Percentiles rank a stretch among this genome's conserved stretches.
These are phyloP conservation scores for Oceanodroma tethys DNA, from an alignment of 2,113 vertebrate species.

Conservation along the genomic window DNA sequence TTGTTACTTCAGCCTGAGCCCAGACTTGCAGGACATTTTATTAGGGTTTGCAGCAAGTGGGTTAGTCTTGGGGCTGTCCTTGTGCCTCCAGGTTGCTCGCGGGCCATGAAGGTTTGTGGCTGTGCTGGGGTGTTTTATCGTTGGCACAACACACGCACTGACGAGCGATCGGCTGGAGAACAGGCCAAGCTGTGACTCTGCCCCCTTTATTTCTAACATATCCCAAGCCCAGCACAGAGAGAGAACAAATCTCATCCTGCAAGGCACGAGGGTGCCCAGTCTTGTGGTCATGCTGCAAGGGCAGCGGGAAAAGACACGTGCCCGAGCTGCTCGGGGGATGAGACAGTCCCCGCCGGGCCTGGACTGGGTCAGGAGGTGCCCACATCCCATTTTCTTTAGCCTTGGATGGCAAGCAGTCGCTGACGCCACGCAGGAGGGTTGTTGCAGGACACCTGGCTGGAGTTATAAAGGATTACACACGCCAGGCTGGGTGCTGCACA, in stretches of 20 bases:
- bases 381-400: not conserved
- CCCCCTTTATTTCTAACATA: not conserved
- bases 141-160: not conserved
- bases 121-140: rapidly evolving
- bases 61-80: not conserved
- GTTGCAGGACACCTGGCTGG: not conserved
- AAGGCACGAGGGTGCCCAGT: not conserved
- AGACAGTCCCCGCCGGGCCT: not conserved
- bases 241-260: not conserved
- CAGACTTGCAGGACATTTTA: not conserved
- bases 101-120: not conserved
- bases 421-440: rapidly evolving
- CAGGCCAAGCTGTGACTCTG: not conserved
- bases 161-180: rapidly evolving
- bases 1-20: not conserved
- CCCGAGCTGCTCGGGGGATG: rapidly evolving
- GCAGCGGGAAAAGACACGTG: rapidly evolving
- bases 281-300: not conserved
- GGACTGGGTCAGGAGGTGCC: not conserved
- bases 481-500: not conserved
- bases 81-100: not conserved
- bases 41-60: not conserved
- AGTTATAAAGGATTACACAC: rapidly evolving
- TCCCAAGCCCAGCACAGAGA: not conserved
- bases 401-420: not conserved